Evolutionary conservation across 92 coral and sea anemone species (phyloP).

Genomic region (Metridium senile): DNA sequence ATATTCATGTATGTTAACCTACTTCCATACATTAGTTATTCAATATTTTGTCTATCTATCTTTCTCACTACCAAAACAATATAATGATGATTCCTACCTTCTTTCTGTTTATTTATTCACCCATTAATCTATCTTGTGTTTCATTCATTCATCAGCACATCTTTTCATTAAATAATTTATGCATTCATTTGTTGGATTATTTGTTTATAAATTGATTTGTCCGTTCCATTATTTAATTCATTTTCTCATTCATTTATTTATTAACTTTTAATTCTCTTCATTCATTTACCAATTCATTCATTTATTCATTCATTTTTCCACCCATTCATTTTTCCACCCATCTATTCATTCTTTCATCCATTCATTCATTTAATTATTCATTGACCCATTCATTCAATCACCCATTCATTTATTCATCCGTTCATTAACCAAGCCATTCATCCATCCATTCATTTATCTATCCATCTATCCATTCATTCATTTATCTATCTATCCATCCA

Average conservation of each 20-base stretch:
- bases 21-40: too few relatives aligned
- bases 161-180: neutral
- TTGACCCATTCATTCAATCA: neutral
- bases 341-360: neutral
- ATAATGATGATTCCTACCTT: too few relatives aligned
- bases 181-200: neutral
- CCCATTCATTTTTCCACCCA: neutral
- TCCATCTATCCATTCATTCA: neutral
- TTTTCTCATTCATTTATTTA: neutral
- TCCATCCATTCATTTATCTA: neutral
- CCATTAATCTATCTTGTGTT: neutral
- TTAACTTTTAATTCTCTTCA: too few relatives aligned
- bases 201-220: neutral
- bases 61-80: too few relatives aligned
- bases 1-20: too few relatives aligned
- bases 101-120: neutral
- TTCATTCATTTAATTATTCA: neutral
- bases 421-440: neutral
- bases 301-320: neutral
- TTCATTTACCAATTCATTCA: neutral
- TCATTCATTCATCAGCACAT: neutral
- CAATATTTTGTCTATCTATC: too few relatives aligned
- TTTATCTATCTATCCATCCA: neutral
- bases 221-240: neutral
- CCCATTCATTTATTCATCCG: neutral